These are phyloP conservation scores for Melanitta fusca DNA, from an alignment of 2,797 vertebrate species.

Conservation along the genomic window DNA sequence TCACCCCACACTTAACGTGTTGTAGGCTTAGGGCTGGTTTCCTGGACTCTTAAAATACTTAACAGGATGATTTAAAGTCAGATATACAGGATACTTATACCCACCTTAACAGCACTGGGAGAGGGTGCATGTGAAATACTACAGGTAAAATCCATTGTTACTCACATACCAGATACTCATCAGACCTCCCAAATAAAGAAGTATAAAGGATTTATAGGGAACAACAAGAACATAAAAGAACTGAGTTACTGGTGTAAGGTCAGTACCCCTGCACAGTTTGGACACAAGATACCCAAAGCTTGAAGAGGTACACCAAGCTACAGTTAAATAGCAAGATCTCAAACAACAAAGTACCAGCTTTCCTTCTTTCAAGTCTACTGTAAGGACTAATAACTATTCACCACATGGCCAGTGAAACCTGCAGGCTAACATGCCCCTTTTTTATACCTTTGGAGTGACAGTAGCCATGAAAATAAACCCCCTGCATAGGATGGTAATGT, in stretches of 20 bases:
- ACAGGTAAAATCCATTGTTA: neutral
- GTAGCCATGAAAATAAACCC: rapidly evolving
- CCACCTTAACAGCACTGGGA: neutral
- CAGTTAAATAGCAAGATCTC: neutral
- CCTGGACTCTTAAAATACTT: rapidly evolving
- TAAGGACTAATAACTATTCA: neutral
- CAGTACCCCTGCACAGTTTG: neutral
- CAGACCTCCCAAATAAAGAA: neutral
- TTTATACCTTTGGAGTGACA: rapidly evolving
- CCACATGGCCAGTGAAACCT: rapidly evolving
- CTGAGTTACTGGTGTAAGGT: neutral
- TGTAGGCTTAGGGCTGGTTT: neutral
- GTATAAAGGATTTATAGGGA: neutral
- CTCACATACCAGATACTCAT: rapidly evolving
- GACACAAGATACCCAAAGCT: neutral
- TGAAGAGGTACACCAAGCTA: too few relatives aligned
- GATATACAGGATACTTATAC: rapidly evolving
- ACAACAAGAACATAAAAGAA: too few relatives aligned
- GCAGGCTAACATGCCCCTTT: rapidly evolving
- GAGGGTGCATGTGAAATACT: rapidly evolving
- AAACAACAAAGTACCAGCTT: neutral
- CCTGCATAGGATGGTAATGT: rapidly evolving
- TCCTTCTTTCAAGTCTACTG: neutral
- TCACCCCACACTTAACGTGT: rapidly evolving
- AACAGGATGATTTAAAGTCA: neutral